Evolutionary conservation across 2,888 invertebrate species (phyloP).

Genomic region (Neocrepidodera transversa): DNA sequence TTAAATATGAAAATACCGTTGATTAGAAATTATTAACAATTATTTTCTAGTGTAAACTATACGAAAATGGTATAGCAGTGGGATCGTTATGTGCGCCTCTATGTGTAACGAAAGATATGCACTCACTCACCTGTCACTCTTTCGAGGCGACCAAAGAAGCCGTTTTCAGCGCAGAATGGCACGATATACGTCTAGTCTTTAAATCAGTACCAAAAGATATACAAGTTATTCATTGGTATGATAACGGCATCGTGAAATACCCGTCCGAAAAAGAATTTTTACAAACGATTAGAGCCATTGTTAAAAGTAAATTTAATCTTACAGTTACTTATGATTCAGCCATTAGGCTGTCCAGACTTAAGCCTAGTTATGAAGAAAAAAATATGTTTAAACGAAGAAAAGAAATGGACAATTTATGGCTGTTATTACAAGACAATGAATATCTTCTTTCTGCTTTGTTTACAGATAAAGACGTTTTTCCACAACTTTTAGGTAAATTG

Average conservation of each 20-base stretch:
- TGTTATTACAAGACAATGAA: conserved; percentile 71
- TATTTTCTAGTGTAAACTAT: conserved; percentile 64
- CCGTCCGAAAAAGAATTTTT: conserved; percentile 65
- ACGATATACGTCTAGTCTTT: conserved; percentile 66
- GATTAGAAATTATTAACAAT: no score
- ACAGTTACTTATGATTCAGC: conserved; percentile 63
- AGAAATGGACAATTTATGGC: conserved; percentile 70
- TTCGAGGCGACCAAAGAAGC: conserved; percentile 69
- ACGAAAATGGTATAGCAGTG: conserved; percentile 64
- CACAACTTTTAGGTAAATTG: conserved; percentile 69
- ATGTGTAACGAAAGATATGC: conserved; percentile 64
- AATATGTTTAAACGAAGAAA: conserved; percentile 57
- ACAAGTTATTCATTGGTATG: conserved; percentile 60
- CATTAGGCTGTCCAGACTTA: conserved; percentile 61
- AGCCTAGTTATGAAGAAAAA: conserved; percentile 59
- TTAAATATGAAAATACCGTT: no score
- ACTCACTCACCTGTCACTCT: conserved; percentile 67
- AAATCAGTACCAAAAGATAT: conserved; percentile 62
- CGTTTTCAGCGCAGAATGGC: conserved; percentile 68
- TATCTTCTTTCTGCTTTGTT: conserved; percentile 68
- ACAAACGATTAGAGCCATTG: conserved; percentile 62
- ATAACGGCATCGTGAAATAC: conserved; percentile 61
- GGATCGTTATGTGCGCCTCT: conserved; percentile 71
- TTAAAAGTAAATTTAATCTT: conserved; percentile 65
- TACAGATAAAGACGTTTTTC: conserved; percentile 68